These are phyloP conservation scores for Ectemnius lituratus DNA, from an alignment of 2,888 invertebrate genomes.

Conservation along the genomic window DNA sequence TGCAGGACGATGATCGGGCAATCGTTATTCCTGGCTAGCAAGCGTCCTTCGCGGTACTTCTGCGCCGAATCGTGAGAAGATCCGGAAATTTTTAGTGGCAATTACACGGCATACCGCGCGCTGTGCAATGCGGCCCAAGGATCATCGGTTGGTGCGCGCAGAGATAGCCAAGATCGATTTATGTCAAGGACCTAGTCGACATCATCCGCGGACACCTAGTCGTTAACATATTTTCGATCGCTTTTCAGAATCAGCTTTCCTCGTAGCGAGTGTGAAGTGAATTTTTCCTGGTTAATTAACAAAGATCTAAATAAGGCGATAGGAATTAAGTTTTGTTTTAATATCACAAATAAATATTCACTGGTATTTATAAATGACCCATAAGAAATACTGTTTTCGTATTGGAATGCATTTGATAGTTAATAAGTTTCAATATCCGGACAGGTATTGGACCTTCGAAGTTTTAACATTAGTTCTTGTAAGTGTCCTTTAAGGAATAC, in stretches of 20 bases:
- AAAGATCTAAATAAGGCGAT: too few relatives aligned
- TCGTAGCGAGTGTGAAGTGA: too few relatives aligned
- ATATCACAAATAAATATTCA: too few relatives aligned
- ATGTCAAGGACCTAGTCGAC: conserved; percentile 19
- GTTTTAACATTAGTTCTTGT: too few relatives aligned
- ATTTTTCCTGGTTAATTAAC: too few relatives aligned
- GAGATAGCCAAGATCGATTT: conserved; percentile 5
- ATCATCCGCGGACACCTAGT: not conserved
- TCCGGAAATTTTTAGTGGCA: conserved; percentile 13
- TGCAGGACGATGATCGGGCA: conserved; percentile 23
- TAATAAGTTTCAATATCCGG: too few relatives aligned
- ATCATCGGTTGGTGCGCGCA: conserved; percentile 10
- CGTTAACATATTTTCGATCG: not conserved
- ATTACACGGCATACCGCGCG: conserved; percentile 4
- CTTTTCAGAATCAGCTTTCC: not conserved
- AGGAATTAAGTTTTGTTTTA: too few relatives aligned
- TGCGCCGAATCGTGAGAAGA: conserved; percentile 2
- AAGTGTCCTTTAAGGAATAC: too few relatives aligned
- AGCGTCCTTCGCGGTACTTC: conserved; percentile 12
- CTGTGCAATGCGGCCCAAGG: not conserved
- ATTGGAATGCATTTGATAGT: too few relatives aligned
- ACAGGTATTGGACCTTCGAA: too few relatives aligned
- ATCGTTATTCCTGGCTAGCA: conserved; percentile 44
- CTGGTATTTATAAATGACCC: too few relatives aligned
- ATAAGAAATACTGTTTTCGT: too few relatives aligned